phyloP scores from a whole-genome alignment of 2,797 vertebrate species.

The Cynodonichthys magdalenae region DNA sequence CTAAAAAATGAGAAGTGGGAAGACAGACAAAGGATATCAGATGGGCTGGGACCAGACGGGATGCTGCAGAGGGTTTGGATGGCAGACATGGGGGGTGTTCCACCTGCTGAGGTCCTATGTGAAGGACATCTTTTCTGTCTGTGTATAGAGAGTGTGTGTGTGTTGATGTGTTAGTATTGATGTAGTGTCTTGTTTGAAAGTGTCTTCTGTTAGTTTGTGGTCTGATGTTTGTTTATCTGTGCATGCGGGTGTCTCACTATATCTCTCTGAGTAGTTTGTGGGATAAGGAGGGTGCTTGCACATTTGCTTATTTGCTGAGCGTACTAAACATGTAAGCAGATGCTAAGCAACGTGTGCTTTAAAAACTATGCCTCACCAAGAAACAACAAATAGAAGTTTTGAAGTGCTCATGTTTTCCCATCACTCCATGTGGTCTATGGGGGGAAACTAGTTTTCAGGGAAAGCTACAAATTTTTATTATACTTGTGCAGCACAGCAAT shows the following conservation, averaged over 20 bases:
- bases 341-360: background rate
- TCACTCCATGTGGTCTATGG: too few species aligned
- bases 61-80: conserved; percentile 32
- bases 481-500: background rate
- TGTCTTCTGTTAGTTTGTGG: conserved; percentile 36
- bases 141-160: conserved; percentile 5
- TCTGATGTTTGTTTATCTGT: conserved; percentile 57
- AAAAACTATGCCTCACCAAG: background rate
- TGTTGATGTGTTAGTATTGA: conserved; percentile 13
- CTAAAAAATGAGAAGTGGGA: conserved; percentile 38
- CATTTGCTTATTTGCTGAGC: conserved; percentile 26
- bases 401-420: too few species aligned
- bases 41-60: conserved; percentile 53
- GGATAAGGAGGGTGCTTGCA: background rate
- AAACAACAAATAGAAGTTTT: too few species aligned
- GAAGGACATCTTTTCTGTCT: conserved; percentile 53
- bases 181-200: conserved; percentile 47
- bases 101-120: conserved; percentile 60
- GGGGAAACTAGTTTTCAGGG: background rate
- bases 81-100: conserved; percentile 28
- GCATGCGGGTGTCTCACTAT: conserved; percentile 30
- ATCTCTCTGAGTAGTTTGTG: conserved; percentile 21
- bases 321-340: conserved; percentile 30
- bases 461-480: background rate
- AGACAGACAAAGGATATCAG: conserved; percentile 52